Conservation (phyloP, 2,797 vertebrate genomes). For the Tangara arthus region DNA sequence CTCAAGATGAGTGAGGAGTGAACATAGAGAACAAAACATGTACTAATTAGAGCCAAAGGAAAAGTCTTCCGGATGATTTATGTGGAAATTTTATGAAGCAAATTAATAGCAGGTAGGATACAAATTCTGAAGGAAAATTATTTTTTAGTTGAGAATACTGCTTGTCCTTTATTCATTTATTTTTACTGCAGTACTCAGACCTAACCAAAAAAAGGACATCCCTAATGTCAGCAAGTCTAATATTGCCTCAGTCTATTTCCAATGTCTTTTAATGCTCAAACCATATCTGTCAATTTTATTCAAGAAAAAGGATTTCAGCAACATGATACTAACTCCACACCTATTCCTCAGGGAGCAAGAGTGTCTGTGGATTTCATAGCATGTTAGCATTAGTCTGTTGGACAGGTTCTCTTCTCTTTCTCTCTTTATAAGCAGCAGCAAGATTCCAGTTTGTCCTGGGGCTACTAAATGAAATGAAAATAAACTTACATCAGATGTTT, state of each 20-base stretch:
- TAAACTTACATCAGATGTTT: not conserved
- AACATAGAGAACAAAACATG: not conserved
- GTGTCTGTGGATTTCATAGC: not conserved
- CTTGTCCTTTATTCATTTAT: not conserved
- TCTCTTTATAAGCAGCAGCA: not conserved
- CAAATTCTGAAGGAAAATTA: not conserved
- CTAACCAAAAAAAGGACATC: not conserved
- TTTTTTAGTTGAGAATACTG: not conserved
- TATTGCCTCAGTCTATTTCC: not conserved
- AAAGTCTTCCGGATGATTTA: not conserved
- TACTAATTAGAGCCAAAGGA: not conserved
- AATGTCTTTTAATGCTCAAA: not conserved
- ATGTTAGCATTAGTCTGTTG: not conserved
- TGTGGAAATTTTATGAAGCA: fast-evolving
- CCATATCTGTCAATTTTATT: conserved; percentile 12
- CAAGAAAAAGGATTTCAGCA: not conserved
- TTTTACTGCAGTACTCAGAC: not conserved
- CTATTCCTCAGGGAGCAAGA: not conserved
- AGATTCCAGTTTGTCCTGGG: not conserved
- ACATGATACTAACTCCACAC: not conserved
- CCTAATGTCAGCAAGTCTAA: not conserved
- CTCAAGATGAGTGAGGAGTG: not conserved
- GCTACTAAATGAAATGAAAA: conserved; percentile 35
- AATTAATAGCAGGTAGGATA: not conserved
- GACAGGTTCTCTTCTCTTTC: not conserved